Evolutionary conservation across 2,113 vertebrate genomes (phyloP).

Genomic region (Mola mola): DNA sequence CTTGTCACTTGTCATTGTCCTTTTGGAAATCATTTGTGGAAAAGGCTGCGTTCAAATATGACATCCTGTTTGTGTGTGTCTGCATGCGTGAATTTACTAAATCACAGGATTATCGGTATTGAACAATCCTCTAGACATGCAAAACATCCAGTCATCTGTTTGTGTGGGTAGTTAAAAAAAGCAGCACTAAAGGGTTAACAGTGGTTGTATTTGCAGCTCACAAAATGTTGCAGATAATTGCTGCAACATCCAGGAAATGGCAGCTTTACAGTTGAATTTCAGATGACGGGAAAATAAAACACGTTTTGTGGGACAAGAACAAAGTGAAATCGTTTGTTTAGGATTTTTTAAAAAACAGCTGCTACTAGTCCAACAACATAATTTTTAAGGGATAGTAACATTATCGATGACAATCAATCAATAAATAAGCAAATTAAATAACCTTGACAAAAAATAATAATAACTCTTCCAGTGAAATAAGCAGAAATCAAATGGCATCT

Average conservation of each 20-base stretch:
- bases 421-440: not conserved
- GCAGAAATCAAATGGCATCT: not conserved
- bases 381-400: no score
- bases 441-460: no score
- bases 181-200: constrained; percentile 24
- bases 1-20: constrained; percentile 3
- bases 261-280: constrained; percentile 9
- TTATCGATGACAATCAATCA: no score
- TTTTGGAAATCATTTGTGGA: constrained; percentile 22
- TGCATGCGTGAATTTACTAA: constrained; percentile 27
- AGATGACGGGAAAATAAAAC: not conserved
- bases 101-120: constrained; percentile 54
- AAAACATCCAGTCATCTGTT: constrained; percentile 37
- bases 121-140: constrained; percentile 48
- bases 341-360: not conserved
- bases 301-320: not conserved
- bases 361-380: no score
- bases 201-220: constrained; percentile 15
- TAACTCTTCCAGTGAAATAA: not conserved
- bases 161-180: not conserved
- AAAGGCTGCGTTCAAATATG: constrained; percentile 14
- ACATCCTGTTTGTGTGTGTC: constrained; percentile 4
- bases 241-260: constrained; percentile 13
- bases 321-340: no score
- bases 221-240: constrained; percentile 2